A percentile compares a stretch with the other conserved stretches of the same genome.
Conservation (phyloP, 1,140 invertebrate species). For the Drosophila arawakana region DNA sequence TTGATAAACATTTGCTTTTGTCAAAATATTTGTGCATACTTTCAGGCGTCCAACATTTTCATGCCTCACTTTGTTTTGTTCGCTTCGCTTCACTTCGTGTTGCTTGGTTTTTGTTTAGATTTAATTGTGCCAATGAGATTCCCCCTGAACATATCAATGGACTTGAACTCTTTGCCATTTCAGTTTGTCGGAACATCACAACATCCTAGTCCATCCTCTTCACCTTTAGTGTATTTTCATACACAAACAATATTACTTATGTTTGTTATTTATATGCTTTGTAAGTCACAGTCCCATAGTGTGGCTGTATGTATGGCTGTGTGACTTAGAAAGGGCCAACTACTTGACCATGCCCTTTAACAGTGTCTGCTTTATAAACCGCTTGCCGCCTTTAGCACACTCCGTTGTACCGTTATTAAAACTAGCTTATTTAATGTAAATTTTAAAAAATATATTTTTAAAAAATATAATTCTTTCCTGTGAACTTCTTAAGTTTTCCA, state of each 20-base stretch:
- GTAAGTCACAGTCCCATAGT: not conserved
- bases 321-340: conserved; percentile 54
- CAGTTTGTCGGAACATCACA: conserved; percentile 20
- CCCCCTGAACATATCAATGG: conserved; percentile 5
- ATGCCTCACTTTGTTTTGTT: conserved; percentile 39
- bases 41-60: conserved; percentile 51
- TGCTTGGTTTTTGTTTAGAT: conserved; percentile 60
- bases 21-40: conserved; percentile 75
- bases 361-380: conserved; percentile 37
- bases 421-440: too few relatives aligned
- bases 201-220: not conserved
- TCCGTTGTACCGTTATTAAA: too few relatives aligned
- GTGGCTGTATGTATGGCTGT: conserved; percentile 26
- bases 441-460: too few relatives aligned
- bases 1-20: conserved; percentile 76
- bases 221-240: not conserved
- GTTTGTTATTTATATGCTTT: conserved; percentile 70
- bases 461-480: too few relatives aligned
- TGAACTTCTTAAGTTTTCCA: too few relatives aligned
- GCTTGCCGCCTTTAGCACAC: not conserved
- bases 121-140: conserved; percentile 66
- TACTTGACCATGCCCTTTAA: conserved; percentile 72
- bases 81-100: conserved; percentile 13
- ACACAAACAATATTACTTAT: conserved; percentile 49
- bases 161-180: conserved; percentile 36